Percentiles rank a stretch among this genome's conserved stretches.
Conservation (phyloP, 2,888 invertebrate species). For the Drosophila pseudotakahashii region DNA sequence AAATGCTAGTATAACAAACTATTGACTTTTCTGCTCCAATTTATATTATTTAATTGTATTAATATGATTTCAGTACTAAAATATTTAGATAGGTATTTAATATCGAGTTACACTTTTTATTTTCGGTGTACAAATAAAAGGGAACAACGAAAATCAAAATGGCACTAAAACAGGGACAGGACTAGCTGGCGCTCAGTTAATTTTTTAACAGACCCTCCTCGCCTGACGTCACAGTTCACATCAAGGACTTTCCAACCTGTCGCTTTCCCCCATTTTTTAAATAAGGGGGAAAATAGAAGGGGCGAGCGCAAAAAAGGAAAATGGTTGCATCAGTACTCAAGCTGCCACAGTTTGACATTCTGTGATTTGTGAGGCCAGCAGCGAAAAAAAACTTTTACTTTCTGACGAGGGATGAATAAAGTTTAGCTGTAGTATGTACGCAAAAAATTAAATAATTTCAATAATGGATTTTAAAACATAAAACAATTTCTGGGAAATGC, state of each 20-base stretch:
- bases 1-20: not conserved
- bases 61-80: too few species aligned
- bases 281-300: conserved; percentile 4
- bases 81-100: too few species aligned
- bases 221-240: conserved; percentile 50
- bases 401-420: conserved; percentile 22
- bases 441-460: conserved; percentile 19
- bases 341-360: conserved; percentile 45
- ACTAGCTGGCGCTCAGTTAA: conserved; percentile 63
- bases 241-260: conserved; percentile 41
- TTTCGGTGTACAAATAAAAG: not conserved
- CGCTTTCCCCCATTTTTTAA: conserved; percentile 37
- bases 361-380: conserved; percentile 22
- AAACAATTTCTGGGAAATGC: not conserved
- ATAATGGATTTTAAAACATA: conserved; percentile 18
- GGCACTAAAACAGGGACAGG: conserved; percentile 39
- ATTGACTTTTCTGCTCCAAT: too few species aligned
- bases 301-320: conserved; percentile 16
- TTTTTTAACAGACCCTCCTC: conserved; percentile 62
- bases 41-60: too few species aligned
- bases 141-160: conserved; percentile 29
- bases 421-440: conserved; percentile 8
- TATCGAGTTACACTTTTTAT: not conserved
- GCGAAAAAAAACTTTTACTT: conserved; percentile 39
- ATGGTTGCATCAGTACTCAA: conserved; percentile 39